Conservation (phyloP, 2,888 invertebrate genomes). For the Apamea epomidion region DNA sequence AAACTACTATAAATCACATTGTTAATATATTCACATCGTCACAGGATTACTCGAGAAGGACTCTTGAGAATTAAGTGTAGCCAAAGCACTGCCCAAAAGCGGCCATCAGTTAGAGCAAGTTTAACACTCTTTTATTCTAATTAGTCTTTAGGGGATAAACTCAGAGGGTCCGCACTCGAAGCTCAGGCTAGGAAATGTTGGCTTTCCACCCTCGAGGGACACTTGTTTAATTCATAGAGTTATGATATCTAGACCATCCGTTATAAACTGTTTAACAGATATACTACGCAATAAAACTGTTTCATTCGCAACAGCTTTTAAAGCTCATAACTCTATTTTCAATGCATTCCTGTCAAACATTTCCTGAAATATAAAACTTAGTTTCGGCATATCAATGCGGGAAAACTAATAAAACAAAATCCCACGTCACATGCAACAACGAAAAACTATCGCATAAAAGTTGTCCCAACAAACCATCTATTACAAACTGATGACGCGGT, state of each 20-base stretch:
- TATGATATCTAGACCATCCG: conserved; percentile 66
- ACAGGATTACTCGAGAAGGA: conserved; percentile 67
- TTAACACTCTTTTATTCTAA: conserved; percentile 88
- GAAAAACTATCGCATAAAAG: conserved; percentile 50
- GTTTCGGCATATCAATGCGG: conserved; percentile 13
- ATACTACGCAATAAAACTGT: conserved; percentile 4
- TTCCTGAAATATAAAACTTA: conserved; percentile 25
- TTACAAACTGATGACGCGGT: conserved; percentile 58
- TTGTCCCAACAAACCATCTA: conserved; percentile 39
- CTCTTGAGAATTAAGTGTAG: conserved; percentile 65
- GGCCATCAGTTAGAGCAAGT: conserved; percentile 81
- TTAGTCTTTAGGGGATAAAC: conserved; percentile 81
- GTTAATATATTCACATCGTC: conserved; percentile 72
- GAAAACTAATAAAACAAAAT: conserved; percentile 55
- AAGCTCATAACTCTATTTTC: conserved; percentile 28
- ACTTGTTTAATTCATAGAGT: conserved; percentile 77
- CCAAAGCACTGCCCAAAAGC: conserved; percentile 75
- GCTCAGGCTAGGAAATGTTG: conserved; percentile 74
- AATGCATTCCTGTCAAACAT: conserved; percentile 23
- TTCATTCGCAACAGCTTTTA: conserved; percentile 20
- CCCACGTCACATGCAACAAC: conserved; percentile 34
- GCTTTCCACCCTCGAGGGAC: conserved; percentile 72
- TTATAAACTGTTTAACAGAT: conserved; percentile 41
- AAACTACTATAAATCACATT: conserved; percentile 28
- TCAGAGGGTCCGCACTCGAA: conserved; percentile 71